phyloP scores from a whole-genome alignment of 2,888 invertebrate genomes.

The Macrosiphum euphorbiae region DNA sequence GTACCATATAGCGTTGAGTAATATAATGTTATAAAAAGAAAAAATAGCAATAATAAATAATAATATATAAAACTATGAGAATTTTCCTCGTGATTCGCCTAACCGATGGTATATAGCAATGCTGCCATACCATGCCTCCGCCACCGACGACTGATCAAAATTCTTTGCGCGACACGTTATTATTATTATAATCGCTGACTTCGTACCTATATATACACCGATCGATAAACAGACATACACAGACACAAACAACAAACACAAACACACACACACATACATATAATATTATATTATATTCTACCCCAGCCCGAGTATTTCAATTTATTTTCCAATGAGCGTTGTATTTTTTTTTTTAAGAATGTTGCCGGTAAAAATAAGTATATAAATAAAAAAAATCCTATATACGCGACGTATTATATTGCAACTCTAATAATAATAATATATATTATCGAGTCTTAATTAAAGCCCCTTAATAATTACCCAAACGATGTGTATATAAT shows the following conservation, averaged over 20 bases:
- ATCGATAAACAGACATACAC: not conserved
- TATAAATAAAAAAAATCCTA: not conserved
- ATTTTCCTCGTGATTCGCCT: slow-evolving; percentile 43
- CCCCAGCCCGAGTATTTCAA: not conserved
- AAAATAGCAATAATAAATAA: slow-evolving; percentile 26
- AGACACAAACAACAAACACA: not conserved
- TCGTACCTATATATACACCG: not conserved
- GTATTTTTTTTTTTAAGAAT: not conserved
- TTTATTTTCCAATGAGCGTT: not conserved
- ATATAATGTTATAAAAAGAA: slow-evolving; percentile 6
- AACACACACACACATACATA: not conserved
- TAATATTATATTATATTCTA: not conserved
- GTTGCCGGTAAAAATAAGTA: not conserved
- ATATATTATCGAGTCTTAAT: not conserved
- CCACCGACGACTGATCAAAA: slow-evolving; percentile 45
- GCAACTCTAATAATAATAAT: not conserved
- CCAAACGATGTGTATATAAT: no score
- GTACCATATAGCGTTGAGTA: not conserved
- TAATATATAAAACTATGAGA: slow-evolving; percentile 28
- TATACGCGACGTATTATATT: not conserved
- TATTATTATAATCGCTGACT: not conserved
- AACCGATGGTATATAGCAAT: not conserved
- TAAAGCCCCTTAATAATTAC: no score
- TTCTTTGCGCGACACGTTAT: slow-evolving; percentile 30
- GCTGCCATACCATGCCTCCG: not conserved